phyloP scores from a whole-genome alignment of 2,113 vertebrate genomes.

The Pseudolaguvia tuberculata region DNA sequence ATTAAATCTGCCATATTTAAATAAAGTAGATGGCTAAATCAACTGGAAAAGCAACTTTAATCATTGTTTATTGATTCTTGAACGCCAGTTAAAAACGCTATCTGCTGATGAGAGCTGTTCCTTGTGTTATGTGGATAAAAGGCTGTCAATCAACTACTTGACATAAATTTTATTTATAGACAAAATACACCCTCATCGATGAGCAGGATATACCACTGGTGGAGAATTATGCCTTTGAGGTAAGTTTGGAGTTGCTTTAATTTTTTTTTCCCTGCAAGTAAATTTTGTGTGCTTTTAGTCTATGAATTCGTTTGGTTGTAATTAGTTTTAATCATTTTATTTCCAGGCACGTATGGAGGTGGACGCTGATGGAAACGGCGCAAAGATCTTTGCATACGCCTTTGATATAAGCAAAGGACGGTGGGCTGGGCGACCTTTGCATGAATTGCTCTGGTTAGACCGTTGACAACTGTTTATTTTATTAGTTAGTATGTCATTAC shows the following conservation, averaged over 20 bases:
- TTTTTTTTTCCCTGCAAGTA: not conserved
- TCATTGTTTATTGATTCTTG: not conserved
- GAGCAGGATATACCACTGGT: slow-evolving; percentile 97
- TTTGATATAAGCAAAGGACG: slow-evolving; percentile 94
- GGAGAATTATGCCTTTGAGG: slow-evolving; percentile 97
- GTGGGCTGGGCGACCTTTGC: slow-evolving; percentile 87
- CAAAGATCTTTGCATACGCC: slow-evolving; percentile 95
- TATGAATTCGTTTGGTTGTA: not conserved
- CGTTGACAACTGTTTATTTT: no score
- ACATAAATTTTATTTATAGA: slow-evolving; percentile 74
- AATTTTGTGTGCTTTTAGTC: not conserved
- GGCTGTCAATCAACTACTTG: not conserved
- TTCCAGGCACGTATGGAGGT: slow-evolving; percentile 94
- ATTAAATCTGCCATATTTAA: no score
- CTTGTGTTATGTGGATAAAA: not conserved
- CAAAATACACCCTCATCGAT: slow-evolving; percentile 95
- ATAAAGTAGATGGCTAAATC: no score
- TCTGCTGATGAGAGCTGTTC: no score
- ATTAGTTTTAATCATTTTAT: not conserved
- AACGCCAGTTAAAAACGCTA: not conserved
- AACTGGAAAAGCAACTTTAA: not conserved
- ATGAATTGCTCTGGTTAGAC: slow-evolving; percentile 94
- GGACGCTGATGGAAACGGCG: slow-evolving; percentile 95
- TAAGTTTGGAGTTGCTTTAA: slow-evolving; percentile 67
- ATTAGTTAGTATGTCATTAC: not conserved